Evolutionary conservation across 2,113 vertebrate genomes (phyloP), one percentile per base, ranked within the genome.

Genomic region (Neodon shergylaensis): DNA sequence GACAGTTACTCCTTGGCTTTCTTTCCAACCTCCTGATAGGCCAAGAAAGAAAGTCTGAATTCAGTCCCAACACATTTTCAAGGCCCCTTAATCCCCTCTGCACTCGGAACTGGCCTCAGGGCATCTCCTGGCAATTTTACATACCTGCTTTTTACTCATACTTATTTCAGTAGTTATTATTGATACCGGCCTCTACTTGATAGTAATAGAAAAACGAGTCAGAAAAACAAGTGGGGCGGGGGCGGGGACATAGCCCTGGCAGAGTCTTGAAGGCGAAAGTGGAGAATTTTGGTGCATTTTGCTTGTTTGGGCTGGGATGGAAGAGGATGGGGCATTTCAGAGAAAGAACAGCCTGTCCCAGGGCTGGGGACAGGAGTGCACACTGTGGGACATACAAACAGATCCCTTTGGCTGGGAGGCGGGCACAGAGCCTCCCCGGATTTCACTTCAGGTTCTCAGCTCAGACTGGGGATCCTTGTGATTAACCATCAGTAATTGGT

Each of bases 261-360:
- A 12, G 12, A 0, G 11, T 70, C 44, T 28, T 3, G 8, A 86
- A 24, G 73, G n/a, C 63, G 84, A 61, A 77, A 24, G 19, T 16
- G 68, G 52, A 28, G 66, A 82, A 31, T n/a, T n/a, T n/a, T 33
- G 0, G 2, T 19, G n/a, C 14, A 5, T 61, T 33, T 63, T 86
- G 31, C 61, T 47, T 61, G 68, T 39, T 36, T 22, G 49, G 77
- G 19, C 21, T 21, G 7, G 52, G 65, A 68, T 24, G 3, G 36
- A 70, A 68, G 61, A 58, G 26, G 36, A 22, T 81, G 84, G 47
- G 77, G 77, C 47, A 7, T 21, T 84, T 88, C 68, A 13, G 72
- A n/a, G 47, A 44, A 72, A 68, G 88, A 82, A 95, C 92, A 82
- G 52, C 54, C 44, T 47, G 95, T 88, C 5, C 88, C 77, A 49